A percentile compares a stretch with the other conserved stretches of the same genome.
phyloP scores from a whole-genome alignment of 2,113 vertebrate genomes.

The Sylvietta virens region DNA sequence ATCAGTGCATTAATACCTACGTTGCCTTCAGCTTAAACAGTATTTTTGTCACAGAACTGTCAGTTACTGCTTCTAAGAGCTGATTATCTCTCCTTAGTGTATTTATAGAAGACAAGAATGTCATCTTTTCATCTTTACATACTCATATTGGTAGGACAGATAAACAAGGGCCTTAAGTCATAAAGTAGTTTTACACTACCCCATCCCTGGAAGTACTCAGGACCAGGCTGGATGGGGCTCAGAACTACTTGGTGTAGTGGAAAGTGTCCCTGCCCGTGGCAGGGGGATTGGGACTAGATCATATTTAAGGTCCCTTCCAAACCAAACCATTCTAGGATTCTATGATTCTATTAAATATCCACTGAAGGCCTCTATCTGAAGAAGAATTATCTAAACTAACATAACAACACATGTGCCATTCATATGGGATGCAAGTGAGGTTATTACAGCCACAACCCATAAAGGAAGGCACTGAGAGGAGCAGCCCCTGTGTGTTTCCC shows the following conservation, averaged over 20 bases:
- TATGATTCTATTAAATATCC: not conserved
- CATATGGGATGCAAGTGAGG: accelerated
- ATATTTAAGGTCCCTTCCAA: not conserved
- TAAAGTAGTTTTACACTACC: not conserved
- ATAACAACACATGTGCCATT: not conserved
- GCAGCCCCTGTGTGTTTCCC: not conserved
- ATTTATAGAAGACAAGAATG: not conserved
- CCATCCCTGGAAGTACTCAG: not conserved
- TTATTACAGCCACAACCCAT: not conserved
- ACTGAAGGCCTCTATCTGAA: not conserved
- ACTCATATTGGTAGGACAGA: not conserved
- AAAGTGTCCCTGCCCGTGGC: not conserved
- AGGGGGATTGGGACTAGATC: not conserved
- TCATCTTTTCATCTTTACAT: not conserved
- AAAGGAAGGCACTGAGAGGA: not conserved
- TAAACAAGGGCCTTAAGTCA: not conserved
- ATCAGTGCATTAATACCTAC: not conserved
- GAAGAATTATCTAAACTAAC: not conserved
- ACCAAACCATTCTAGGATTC: not conserved
- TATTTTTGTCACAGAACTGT: not conserved
- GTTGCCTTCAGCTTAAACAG: not conserved
- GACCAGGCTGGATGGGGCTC: not conserved
- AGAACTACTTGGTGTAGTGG: not conserved
- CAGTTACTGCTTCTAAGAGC: not conserved
- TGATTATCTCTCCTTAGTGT: not conserved